Evolutionary conservation across 2,797 vertebrate genomes (phyloP).

Genomic region (Mus minutoides): DNA sequence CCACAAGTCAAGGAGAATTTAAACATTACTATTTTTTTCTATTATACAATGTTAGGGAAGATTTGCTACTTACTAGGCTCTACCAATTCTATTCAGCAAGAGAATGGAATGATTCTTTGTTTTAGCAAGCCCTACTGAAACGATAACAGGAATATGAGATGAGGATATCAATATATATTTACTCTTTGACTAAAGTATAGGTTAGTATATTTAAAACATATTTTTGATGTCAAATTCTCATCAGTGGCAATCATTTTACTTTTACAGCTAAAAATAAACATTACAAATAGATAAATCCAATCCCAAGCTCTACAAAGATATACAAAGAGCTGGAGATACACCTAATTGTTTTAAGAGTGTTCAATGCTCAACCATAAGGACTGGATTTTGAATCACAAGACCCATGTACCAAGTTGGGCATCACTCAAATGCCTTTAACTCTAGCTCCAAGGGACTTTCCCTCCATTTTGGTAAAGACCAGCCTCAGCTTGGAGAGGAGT

Average conservation of each 20-base stretch:
- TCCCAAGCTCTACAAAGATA: background rate
- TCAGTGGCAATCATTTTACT: background rate
- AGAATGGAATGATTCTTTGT: background rate
- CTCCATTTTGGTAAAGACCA: background rate
- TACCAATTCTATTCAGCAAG: background rate
- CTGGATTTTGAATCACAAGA: background rate
- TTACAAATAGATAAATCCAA: background rate
- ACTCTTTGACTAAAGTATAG: background rate
- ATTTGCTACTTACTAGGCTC: background rate
- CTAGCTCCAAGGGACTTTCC: background rate
- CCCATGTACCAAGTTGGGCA: background rate
- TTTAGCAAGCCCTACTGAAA: background rate
- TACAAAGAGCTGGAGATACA: background rate
- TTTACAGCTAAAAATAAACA: conserved; percentile 40
- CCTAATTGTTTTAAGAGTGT: background rate
- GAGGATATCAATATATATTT: background rate
- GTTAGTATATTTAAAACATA: background rate
- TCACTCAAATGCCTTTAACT: background rate
- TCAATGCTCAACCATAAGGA: background rate
- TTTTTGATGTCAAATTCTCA: background rate
- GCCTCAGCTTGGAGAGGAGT: background rate
- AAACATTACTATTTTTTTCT: background rate
- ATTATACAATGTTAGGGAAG: background rate
- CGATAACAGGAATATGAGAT: background rate
- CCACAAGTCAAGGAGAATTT: background rate